phyloP scores from a whole-genome alignment of 1,140 invertebrate species.

The Theocolax elegans region DNA sequence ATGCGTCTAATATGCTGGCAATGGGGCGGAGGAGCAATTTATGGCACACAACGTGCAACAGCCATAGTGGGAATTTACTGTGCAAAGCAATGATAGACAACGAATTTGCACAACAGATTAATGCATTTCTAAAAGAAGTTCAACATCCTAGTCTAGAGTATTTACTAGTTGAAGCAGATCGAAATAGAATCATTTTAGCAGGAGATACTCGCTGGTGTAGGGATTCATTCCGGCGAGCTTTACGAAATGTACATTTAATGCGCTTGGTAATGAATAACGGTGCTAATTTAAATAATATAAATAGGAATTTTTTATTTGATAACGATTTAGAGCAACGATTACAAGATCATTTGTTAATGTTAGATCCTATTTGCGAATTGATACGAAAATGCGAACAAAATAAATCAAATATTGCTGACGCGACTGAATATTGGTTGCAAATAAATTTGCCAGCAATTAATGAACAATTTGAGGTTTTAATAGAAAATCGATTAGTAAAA shows the following conservation, averaged over 20 bases:
- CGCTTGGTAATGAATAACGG: neutral
- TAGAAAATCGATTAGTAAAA: slow-evolving; percentile 5
- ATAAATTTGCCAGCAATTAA: slow-evolving; percentile 1
- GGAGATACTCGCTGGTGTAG: slow-evolving; percentile 34
- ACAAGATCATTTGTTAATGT: slow-evolving; percentile 23
- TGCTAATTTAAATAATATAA: neutral
- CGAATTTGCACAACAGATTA: neutral
- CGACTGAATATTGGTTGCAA: slow-evolving; percentile 24
- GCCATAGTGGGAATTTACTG: slow-evolving; percentile 36
- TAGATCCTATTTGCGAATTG: slow-evolving; percentile 29
- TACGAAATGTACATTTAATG: slow-evolving; percentile 36
- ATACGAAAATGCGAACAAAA: slow-evolving; percentile 32
- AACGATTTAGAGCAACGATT: slow-evolving; percentile 14
- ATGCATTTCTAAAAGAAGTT: slow-evolving; percentile 7
- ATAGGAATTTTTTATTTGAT: slow-evolving; percentile 10
- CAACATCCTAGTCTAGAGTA: neutral
- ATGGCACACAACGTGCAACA: slow-evolving; percentile 34
- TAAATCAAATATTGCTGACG: slow-evolving; percentile 17
- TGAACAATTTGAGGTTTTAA: neutral
- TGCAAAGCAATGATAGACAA: slow-evolving; percentile 6
- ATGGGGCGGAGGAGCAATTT: slow-evolving; percentile 31
- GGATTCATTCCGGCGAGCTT: slow-evolving; percentile 13
- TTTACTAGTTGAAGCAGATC: neutral
- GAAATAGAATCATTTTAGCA: slow-evolving; percentile 24
- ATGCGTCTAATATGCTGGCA: slow-evolving; percentile 32